Conservation (phyloP, 64 coral and sea anemone species). For the Dendrophyllia cribrosa region DNA sequence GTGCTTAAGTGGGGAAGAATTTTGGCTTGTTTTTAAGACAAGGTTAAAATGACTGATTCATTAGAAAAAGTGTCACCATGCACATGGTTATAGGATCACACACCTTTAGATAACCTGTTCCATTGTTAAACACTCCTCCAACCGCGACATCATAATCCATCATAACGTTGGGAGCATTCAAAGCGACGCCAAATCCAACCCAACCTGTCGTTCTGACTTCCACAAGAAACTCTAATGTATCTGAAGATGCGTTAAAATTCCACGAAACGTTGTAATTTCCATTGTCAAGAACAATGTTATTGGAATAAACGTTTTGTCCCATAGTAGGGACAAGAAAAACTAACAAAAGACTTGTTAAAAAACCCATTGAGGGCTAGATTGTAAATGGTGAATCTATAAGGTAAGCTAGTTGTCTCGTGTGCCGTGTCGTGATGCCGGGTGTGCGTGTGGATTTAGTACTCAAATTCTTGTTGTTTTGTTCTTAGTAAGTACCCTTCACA, state of each 20-base stretch:
- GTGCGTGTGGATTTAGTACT: neutral
- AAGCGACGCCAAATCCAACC: constrained; percentile 1
- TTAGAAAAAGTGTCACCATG: too few species aligned
- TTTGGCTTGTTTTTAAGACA: too few species aligned
- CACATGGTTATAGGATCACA: neutral
- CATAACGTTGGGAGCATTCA: neutral
- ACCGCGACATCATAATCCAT: neutral
- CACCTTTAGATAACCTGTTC: neutral
- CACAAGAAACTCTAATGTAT: constrained; percentile 14
- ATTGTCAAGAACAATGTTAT: neutral
- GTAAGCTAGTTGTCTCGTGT: neutral
- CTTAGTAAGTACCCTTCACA: neutral
- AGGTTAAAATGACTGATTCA: too few species aligned
- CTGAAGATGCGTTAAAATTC: neutral
- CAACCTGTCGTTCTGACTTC: neutral
- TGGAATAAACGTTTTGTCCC: constrained; percentile 10
- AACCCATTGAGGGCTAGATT: neutral
- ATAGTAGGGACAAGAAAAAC: neutral
- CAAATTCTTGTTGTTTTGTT: neutral
- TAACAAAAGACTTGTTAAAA: neutral
- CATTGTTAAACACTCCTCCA: neutral
- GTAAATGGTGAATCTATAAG: too few species aligned
- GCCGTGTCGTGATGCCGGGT: neutral
- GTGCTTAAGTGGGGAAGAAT: too few species aligned
- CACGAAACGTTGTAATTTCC: constrained; percentile 22